Percentiles rank a stretch among this genome's conserved stretches.
These are phyloP conservation scores for Muricea muricata DNA, from an alignment of 92 coral and sea anemone genomes.

Conservation along the genomic window DNA sequence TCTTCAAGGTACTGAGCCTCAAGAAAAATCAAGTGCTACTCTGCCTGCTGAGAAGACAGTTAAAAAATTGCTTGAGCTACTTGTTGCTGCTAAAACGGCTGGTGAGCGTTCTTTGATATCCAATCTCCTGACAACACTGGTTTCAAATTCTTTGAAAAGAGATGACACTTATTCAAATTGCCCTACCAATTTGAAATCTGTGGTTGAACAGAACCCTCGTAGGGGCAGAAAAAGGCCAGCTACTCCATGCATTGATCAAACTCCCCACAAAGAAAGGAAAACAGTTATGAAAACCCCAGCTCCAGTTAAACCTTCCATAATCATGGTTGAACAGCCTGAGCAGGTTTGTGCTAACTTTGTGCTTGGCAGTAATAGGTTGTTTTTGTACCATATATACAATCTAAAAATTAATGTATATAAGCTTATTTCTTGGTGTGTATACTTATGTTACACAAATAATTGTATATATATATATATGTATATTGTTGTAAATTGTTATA, in stretches of 20 bases:
- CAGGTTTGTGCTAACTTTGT: conserved; percentile 68
- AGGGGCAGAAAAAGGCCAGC: conserved; percentile 21
- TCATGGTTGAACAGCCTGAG: conserved; percentile 93
- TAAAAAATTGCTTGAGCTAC: conserved; percentile 14
- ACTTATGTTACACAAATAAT: not conserved
- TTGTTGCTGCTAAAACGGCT: not conserved
- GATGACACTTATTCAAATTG: not conserved
- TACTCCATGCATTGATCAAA: not conserved
- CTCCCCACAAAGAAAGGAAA: not conserved
- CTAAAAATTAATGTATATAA: not conserved
- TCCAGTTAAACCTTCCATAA: conserved; percentile 76
- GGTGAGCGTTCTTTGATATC: conserved; percentile 17
- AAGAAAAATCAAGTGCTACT: not conserved
- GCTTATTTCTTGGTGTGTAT: not conserved
- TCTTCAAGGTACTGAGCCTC: not conserved
- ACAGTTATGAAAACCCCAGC: not conserved
- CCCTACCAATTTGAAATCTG: not conserved
- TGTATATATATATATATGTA: not conserved
- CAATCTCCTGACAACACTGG: conserved; percentile 18
- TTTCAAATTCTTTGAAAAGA: conserved; percentile 13
- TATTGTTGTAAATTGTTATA: not conserved
- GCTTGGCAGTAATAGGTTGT: not conserved
- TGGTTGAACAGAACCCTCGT: not conserved
- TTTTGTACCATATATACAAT: not conserved
- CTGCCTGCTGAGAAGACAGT: conserved; percentile 14